A percentile compares a stretch with the other conserved stretches of the same genome.
These are phyloP conservation scores for Oncorhynchus keta DNA, from an alignment of 2,113 vertebrate species.

Conservation along the genomic window DNA sequence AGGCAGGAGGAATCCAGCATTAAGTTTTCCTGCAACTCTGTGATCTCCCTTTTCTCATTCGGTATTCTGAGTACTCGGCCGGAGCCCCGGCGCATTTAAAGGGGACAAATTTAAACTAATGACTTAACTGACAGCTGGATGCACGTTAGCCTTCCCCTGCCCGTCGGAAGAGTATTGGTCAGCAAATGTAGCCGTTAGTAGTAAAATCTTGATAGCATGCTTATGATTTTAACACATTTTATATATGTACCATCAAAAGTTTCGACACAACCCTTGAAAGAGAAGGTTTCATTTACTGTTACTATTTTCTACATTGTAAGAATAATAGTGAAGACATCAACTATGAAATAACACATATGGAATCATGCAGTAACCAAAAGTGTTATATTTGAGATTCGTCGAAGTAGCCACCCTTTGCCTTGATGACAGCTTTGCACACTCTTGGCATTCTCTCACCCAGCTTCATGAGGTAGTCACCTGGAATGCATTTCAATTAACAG, in stretches of 20 bases:
- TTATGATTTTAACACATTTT: constrained; percentile 43
- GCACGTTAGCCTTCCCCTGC: constrained; percentile 47
- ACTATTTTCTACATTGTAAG: no score
- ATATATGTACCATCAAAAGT: background rate
- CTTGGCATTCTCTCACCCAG: no score
- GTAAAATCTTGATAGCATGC: constrained; percentile 32
- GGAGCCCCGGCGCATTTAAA: constrained; percentile 56
- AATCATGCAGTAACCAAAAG: no score
- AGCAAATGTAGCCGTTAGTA: constrained; percentile 34
- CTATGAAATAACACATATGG: no score
- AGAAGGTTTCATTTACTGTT: no score
- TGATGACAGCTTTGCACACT: no score
- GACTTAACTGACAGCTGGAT: constrained; percentile 64
- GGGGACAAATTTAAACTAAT: constrained; percentile 68
- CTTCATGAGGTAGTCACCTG: no score
- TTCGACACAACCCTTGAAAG: no score
- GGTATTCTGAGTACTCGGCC: constrained; percentile 43
- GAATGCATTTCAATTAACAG: no score
- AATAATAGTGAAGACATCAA: no score
- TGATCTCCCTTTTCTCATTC: constrained; percentile 37
- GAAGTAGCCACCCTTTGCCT: no score
- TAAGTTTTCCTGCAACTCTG: constrained; percentile 10
- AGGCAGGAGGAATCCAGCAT: constrained; percentile 28
- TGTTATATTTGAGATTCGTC: no score
- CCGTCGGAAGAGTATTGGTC: constrained; percentile 44